Conservation (phyloP, 2,888 invertebrate genomes). For the Pyrrhia umbra region DNA sequence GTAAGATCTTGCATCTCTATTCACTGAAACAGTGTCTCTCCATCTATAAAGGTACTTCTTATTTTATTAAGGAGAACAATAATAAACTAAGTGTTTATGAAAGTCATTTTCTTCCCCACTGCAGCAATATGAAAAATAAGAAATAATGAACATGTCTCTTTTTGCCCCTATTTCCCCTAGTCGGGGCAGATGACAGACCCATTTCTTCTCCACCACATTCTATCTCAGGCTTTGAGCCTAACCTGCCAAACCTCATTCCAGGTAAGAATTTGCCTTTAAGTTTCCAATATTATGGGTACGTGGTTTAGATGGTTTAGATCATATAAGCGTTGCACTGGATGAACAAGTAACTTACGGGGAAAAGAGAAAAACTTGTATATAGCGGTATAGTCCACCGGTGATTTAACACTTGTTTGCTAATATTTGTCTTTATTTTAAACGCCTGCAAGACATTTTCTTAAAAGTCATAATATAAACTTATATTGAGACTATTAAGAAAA, state of each 20-base stretch:
- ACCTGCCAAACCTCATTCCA: conserved; percentile 40
- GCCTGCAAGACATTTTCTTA: background rate
- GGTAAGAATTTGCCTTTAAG: conserved; percentile 31
- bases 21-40: background rate
- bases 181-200: conserved; percentile 39
- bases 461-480: conserved; percentile 2
- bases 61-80: background rate
- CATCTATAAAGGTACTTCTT: background rate
- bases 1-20: conserved; percentile 30
- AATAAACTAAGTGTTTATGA: too few species aligned
- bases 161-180: conserved; percentile 46
- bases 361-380: background rate
- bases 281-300: conserved; percentile 1
- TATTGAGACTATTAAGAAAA: conserved; percentile 7
- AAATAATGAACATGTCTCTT: conserved; percentile 1
- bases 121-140: background rate
- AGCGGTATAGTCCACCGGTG: too few species aligned
- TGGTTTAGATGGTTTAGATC: conserved; percentile 9
- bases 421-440: background rate
- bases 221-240: conserved; percentile 41
- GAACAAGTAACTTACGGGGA: too few species aligned
- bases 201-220: conserved; percentile 30
- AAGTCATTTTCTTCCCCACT: too few species aligned
- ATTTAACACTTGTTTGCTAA: background rate
- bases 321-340: background rate